These are phyloP conservation scores for Trichoplusia ni DNA, from an alignment of 1,140 invertebrate species.

Conservation along the genomic window DNA sequence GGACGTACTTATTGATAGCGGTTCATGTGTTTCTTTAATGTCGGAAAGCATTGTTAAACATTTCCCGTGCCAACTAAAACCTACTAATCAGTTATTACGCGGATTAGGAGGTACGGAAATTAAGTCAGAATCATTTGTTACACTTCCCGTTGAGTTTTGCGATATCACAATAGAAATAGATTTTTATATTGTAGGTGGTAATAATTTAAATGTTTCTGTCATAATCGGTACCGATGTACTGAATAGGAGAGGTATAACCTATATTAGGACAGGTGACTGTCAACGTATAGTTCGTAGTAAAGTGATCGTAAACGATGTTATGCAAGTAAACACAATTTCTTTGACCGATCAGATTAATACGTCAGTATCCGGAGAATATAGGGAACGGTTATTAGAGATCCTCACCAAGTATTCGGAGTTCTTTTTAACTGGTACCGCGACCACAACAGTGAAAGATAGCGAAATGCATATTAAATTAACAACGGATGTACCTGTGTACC, in stretches of 20 bases:
- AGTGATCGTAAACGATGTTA: neutral
- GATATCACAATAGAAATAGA: constrained; percentile 41
- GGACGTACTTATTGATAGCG: constrained; percentile 44
- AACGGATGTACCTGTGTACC: constrained; percentile 28
- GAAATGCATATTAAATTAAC: constrained; percentile 36
- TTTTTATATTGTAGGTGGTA: constrained; percentile 33
- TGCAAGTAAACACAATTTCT: neutral
- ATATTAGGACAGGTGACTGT: constrained; percentile 32
- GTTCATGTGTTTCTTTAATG: constrained; percentile 40
- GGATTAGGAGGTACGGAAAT: constrained; percentile 39
- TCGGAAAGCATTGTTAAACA: constrained; percentile 27
- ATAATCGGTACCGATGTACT: constrained; percentile 47
- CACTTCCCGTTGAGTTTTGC: constrained; percentile 33
- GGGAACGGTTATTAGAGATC: neutral
- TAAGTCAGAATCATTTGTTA: constrained; percentile 30
- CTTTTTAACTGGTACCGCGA: constrained; percentile 42
- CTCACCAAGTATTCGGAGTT: constrained; percentile 29
- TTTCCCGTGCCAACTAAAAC: constrained; percentile 24
- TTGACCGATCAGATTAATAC: constrained; percentile 3
- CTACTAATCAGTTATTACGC: constrained; percentile 23
- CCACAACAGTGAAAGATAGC: constrained; percentile 37
- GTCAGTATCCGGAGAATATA: neutral
- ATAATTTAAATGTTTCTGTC: constrained; percentile 35
- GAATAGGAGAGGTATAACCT: constrained; percentile 38
- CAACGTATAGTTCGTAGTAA: constrained; percentile 11